A percentile compares a stretch with the other conserved stretches of the same genome.
phyloP scores from a whole-genome alignment of 1,140 invertebrate genomes.

The Belonocnema kinseyi region DNA sequence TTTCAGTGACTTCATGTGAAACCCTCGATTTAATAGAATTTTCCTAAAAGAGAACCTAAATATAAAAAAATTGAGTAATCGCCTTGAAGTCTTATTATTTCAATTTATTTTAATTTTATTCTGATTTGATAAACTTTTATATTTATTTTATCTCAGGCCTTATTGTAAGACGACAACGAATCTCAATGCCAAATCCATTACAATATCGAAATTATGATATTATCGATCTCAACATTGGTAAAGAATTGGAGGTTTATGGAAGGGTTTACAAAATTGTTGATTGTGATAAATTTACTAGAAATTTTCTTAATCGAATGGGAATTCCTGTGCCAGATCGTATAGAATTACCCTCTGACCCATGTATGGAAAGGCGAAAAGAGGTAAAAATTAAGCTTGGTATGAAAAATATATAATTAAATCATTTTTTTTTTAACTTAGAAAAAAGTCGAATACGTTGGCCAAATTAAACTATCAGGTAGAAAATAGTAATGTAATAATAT shows the following conservation, averaged over 20 bases:
- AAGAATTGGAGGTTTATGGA: conserved; percentile 85
- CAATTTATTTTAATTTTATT: not conserved
- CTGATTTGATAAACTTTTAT: conserved; percentile 32
- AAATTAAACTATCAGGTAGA: no score
- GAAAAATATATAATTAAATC: conserved; percentile 41
- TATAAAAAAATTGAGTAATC: not conserved
- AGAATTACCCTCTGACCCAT: conserved; percentile 77
- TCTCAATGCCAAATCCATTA: conserved; percentile 81
- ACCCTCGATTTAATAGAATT: no score
- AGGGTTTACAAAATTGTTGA: conserved; percentile 87
- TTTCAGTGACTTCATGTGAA: no score
- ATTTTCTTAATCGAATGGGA: conserved; percentile 89
- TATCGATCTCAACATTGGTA: conserved; percentile 86
- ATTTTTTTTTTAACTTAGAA: not conserved
- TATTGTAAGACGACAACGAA: conserved; percentile 85
- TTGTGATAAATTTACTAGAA: conserved; percentile 90
- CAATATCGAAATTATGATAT: conserved; percentile 85
- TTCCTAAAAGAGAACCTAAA: not conserved
- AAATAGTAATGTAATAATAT: conserved; percentile 41
- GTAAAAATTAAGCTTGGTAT: conserved; percentile 62
- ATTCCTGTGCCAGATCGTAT: conserved; percentile 86
- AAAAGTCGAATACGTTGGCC: no score
- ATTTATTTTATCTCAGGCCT: conserved; percentile 76
- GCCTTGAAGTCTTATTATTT: not conserved
- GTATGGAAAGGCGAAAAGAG: conserved; percentile 66